Base-by-base conservation (phyloP, 2,888 invertebrate species). In the Parnassius glacialis region DNA sequence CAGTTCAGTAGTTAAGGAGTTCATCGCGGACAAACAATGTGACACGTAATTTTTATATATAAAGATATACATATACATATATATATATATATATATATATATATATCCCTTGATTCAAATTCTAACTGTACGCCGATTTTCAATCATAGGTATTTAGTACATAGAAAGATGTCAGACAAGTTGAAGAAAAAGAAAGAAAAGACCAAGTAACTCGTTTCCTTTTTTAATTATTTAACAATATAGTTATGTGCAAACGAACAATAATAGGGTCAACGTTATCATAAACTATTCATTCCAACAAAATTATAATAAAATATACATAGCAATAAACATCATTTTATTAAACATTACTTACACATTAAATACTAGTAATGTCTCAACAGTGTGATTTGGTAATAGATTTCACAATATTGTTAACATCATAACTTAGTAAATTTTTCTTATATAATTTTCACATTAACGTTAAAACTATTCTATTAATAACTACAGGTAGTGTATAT, bases 251-350 rank as follows among this genome's bases (percentile, higher is more conserved):
- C 83, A 82, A 82, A 82, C 81, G 82, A 87, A 87, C 85, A 85
- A 87, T 80, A 69, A 75, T 81, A 78, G 75, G 76, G 69, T 80
- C 85, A 89, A 91, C 90, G 73, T 83, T 80, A 79, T 84, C 78
- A 89, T 91, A 91, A 87, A 91, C 84, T 91, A 86, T 87, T 73
- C 80, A 85, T 83, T 84, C 79, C 84, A 90, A 89, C 87, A 90
- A 84, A 86, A 85, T 87, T 83, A 80, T 76, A 78, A 82, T 83
- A 84, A 67, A 82, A 78, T 78, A 76, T 75, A 77, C 74, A 81
- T 68, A 72, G 57, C 52, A 65, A 74, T 74, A 73, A 76, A 76
- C 74, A 82, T 81, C 80, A 83, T 77, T 76, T 72, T 67, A 53
- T 62, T 55, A 48, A 62, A 50, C 59, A 60, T 62, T 57, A 61